Base-by-base conservation (phyloP, 2,888 invertebrate species). In the Sycophila texana region DNA sequence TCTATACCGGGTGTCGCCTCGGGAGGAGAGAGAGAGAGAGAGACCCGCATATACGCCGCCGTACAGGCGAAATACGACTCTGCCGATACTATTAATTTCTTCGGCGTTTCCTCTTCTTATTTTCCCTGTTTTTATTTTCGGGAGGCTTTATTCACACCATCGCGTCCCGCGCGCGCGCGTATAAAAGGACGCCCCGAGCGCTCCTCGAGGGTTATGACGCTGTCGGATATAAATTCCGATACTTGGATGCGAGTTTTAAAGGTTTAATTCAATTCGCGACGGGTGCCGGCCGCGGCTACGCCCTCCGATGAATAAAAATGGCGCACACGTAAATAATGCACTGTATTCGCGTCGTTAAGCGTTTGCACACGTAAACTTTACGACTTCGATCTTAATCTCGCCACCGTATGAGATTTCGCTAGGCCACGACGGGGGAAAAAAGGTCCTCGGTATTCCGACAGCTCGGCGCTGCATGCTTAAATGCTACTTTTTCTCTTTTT, bases 231-330 rank as follows among this genome's bases (percentile, higher is more conserved):
- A 74, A 74, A 78, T 77, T 73, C 71, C 18, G 55, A 16, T 13
- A 39, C 55, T 67, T n/a, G 18, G 26, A 49, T 20, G 66, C 20
- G 49, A 72, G 71, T 65, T 58, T 39, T 26, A 26, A 39, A 39
- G 39, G 58, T 72, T 77, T 77, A 65, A 77, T 77, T 77, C 14
- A 58, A 63, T 77, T 71, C 51, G 18, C 26, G 30, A 20, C 16
- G 26, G 60, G 26, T 16, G 60, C 7, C 20, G 60, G 22, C 60
- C 26, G 2, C n/a, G 20, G 39, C 39, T 39, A 10, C 39, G 39
- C 39, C 39, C 39, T 39, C 39, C 39, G 18, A 26, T 3, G 51
- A 66, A 49, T 51, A 77, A 77, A 66, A 66, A 77, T 77, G 63
- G 26, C 39, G 18, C 63, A 71, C 63, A 16, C 39, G 73, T 63